Base-by-base conservation (phyloP, 2,113 vertebrate species). In the Ginglymostoma cirratum region DNA sequence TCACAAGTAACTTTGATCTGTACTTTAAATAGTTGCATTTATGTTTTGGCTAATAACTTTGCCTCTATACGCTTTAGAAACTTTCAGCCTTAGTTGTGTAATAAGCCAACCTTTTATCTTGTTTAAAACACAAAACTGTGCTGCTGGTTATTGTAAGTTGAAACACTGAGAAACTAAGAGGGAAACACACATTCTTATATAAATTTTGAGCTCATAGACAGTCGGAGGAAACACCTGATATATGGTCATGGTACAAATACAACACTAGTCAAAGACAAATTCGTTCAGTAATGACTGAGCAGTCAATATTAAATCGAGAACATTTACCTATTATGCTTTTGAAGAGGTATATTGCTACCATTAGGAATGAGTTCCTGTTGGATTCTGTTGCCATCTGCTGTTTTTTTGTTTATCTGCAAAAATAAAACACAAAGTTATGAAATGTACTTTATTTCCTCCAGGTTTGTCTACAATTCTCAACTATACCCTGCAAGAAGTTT, bases 321-420 rank as follows among this genome's bases (percentile, higher is more conserved):
- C 45, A 96, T 52, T 52, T 89, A 96, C 95, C 86, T 65, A 48
- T 96, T 96, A 85, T 70, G 55, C 55, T 96, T 67, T 48, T 85
- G 61, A 67, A 96, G 80, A 30, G 27, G n/a, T 70, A 27, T 87
- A 0, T 34, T 45, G 72, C 23, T 55, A 19, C 95, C 95, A 66
- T 52, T n/a, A 85, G 95, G 67, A 85, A 96, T 96, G 1, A 96
- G 52, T 90, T 96, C 95, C 2, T 70, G 61, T 3, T 3, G 0
- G 8, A 96, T 17, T 14, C 0, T 17, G 1, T 5, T 17, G 52
- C 95, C 95, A n/a, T 66, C 94, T 42, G 61, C 24, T 2, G 55
- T 87, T 48, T 69, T 5, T 45, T 10, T 67, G 27, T 0, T 3
- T 48, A 66, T 12, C 80, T 96, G n/a, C 65, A 95, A 34, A 95